A percentile compares a stretch with the other conserved stretches of the same genome.
Evolutionary conservation across 1,140 invertebrate species (phyloP).

Genomic region (Branchinecta lindahli): DNA sequence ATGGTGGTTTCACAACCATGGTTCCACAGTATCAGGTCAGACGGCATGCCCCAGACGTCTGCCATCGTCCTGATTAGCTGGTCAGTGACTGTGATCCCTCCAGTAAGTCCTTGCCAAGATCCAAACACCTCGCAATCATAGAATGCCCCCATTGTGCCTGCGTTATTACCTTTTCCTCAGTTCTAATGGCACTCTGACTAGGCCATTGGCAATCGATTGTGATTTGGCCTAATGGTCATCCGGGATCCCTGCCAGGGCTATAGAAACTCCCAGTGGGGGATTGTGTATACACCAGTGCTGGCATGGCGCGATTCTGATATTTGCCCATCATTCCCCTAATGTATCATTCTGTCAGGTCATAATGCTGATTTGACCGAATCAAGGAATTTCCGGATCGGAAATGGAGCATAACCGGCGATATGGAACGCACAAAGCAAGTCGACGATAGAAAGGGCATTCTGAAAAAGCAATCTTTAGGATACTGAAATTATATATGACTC

Average conservation of each 20-base stretch:
- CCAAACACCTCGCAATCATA: neutral
- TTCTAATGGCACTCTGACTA: slow-evolving; percentile 5
- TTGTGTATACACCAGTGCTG: neutral
- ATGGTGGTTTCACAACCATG: too few relatives aligned
- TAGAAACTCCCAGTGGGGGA: slow-evolving; percentile 9
- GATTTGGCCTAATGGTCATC: slow-evolving; percentile 8
- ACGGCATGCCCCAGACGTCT: too few relatives aligned
- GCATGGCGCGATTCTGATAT: neutral
- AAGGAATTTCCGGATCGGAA: slow-evolving; percentile 5
- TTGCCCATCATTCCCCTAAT: slow-evolving; percentile 2
- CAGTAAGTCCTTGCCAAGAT: neutral
- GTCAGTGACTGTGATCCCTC: too few relatives aligned
- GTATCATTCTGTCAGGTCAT: slow-evolving; percentile 9
- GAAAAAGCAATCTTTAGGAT: too few relatives aligned
- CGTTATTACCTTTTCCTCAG: slow-evolving; percentile 8
- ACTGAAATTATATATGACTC: too few relatives aligned
- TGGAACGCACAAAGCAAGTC: neutral
- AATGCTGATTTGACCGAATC: slow-evolving; percentile 10
- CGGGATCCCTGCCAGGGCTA: slow-evolving; percentile 9
- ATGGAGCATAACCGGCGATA: slow-evolving; percentile 8
- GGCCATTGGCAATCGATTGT: slow-evolving; percentile 9
- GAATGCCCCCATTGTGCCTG: slow-evolving; percentile 1
- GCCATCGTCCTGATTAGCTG: too few relatives aligned
- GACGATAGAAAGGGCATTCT: too few relatives aligned
- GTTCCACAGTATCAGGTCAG: too few relatives aligned